Conservation (phyloP, 1,140 invertebrate genomes). For the Mizuhopecten yessoensis region DNA sequence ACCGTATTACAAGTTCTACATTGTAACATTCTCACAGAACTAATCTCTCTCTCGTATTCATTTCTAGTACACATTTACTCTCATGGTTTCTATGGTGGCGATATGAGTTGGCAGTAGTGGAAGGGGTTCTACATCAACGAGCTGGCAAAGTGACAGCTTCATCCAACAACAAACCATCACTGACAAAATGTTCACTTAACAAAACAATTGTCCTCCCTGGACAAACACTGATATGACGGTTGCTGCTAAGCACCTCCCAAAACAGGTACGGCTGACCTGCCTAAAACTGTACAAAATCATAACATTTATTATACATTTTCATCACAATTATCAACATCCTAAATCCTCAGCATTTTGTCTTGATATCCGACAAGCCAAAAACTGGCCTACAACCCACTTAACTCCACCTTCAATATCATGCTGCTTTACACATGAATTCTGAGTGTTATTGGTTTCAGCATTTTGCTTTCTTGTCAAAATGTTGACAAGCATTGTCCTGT, state of each 20-base stretch:
- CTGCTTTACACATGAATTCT: neutral
- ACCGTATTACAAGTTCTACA: neutral
- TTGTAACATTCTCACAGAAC: neutral
- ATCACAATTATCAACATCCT: neutral
- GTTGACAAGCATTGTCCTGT: neutral
- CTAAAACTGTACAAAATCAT: slow-evolving; percentile 26
- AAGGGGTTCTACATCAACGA: neutral
- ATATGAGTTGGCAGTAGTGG: slow-evolving; percentile 30
- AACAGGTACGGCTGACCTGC: neutral
- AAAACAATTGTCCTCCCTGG: neutral
- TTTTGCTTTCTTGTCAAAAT: neutral
- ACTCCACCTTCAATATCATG: too few relatives aligned
- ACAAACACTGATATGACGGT: neutral
- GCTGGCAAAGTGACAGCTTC: neutral
- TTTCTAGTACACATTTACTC: neutral
- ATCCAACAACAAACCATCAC: neutral
- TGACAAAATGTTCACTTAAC: neutral
- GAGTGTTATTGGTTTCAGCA: neutral
- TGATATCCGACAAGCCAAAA: neutral
- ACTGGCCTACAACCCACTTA: neutral
- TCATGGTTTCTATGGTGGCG: neutral
- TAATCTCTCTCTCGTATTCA: neutral
- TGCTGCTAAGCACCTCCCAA: neutral
- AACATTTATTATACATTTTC: neutral
- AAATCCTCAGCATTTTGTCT: neutral